These are phyloP conservation scores for Eulacestoma nigropectus DNA, from an alignment of 2,113 vertebrate genomes.

Conservation along the genomic window DNA sequence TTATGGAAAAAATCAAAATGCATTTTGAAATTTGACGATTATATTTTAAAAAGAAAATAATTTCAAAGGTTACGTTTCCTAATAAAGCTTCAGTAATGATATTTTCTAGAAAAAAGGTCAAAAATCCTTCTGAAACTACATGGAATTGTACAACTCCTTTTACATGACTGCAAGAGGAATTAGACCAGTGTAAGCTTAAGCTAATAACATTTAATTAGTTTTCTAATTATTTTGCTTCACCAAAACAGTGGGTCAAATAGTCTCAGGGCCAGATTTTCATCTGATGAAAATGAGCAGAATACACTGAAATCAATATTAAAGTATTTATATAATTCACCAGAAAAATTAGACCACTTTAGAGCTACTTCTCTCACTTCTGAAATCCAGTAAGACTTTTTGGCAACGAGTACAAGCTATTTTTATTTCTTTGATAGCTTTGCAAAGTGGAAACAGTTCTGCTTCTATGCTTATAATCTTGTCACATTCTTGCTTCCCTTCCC, in stretches of 20 bases:
- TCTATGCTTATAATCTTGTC: not conserved
- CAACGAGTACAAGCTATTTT: not conserved
- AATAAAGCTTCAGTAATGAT: not conserved
- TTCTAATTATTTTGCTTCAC: not conserved
- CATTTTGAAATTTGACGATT: not conserved
- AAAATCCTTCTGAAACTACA: not conserved
- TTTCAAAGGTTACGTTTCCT: not conserved
- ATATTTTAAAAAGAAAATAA: not conserved
- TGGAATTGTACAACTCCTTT: not conserved
- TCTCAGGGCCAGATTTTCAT: not conserved
- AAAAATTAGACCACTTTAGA: not conserved
- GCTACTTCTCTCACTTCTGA: not conserved
- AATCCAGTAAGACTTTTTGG: not conserved
- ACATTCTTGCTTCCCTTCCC: not conserved
- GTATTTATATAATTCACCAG: not conserved
- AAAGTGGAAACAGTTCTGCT: not conserved
- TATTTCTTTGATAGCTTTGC: not conserved
- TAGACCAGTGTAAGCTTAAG: not conserved
- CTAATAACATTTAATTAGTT: not conserved
- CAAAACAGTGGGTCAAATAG: not conserved
- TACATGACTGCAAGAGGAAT: not conserved
- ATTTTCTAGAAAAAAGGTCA: not conserved
- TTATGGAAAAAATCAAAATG: not conserved
- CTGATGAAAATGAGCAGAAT: not conserved
- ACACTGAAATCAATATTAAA: not conserved